Base-by-base conservation (phyloP, 2,113 vertebrate genomes). In the Setophaga coronata region DNA sequence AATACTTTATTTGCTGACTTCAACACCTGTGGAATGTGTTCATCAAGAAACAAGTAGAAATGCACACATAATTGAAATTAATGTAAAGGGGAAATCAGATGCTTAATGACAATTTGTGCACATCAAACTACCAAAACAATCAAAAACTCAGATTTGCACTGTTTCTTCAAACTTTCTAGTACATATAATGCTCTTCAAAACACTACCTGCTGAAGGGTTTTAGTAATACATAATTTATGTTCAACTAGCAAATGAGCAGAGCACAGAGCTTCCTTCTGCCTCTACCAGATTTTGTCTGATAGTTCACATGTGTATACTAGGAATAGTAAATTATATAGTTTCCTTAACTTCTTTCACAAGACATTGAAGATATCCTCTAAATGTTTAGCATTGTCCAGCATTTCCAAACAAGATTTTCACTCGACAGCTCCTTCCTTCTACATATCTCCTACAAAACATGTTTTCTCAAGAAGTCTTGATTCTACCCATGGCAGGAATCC, bases 261-360 rank as follows among this genome's bases (percentile, higher is more conserved):
- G 34, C 29, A 50, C 16, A 18, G 17, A 28, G 24, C 15, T 69
- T 84, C 47, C 15, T 82, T 83, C 42, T 42, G 15, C 18, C 24
- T 84, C 38, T 31, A 70, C 12, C 45, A n/a, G 45, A 79, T 45
- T 45, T 64, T 50, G 29, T 18, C 33, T 48, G 18, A n/a, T 25
- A 40, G 18, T 2, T 0, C 19, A 16, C 7, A 76, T 42, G 28
- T n/a, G 21, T 21, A 61, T 20, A 21, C 7, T 0, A 1, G 26
- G 18, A 92, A 57, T 5, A 66, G 9, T 42, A 81, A 80, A 69
- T 7, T 26, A 2, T 23, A 65, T n/a, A 70, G 10, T 38, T 38
- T 72, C 56, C 56, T 62, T 34, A 81, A 77, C 28, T 62, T 70
- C 9, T 73, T 53, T 25, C 19, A 18, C 18, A 66, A 65, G 34